Evolutionary conservation across 2,797 vertebrate species (phyloP), one percentile per base, ranked within the genome.

Genomic region (Sparus aurata): DNA sequence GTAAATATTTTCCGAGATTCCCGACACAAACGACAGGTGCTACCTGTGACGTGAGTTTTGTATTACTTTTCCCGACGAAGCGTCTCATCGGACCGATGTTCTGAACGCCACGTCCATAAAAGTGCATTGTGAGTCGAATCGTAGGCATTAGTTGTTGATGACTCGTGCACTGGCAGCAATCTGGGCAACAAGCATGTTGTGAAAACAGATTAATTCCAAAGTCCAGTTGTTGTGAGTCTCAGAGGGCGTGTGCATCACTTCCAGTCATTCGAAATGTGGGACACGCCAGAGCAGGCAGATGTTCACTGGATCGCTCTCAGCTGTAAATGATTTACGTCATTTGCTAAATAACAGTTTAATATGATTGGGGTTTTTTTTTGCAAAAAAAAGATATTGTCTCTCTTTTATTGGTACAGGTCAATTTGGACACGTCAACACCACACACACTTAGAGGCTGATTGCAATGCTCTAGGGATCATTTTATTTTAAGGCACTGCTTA

Each of bases 221-320:
- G 77, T 78, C 49, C 75, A 80, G 22, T 69, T 83, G 69, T 64
- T 75, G 65, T 54, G 64, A 15, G 41, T 76, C 85, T 67, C 73
- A 9, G 34, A 66, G 79, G 86, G 72, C 71, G 73, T 12, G 45
- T 81, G 84, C 79, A 89, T 93, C 85, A 92, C 85, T 93, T 95
- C 92, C 92, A 90, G 87, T 90, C 81, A 92, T 78, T 80, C 5
- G 10, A 63, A 77, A 77, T 65, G 54, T 12, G 13, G 85, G 75
- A 87, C 77, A 70, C 0, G 83, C 69, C 79, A 79, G 75, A 68
- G 63, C 77, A 82, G 15, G 85, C 90, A 89, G 87, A 89, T 90
- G 88, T 92, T 90, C 82, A 34, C 65, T 76, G 43, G 20, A 74
- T 54, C 46, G 8, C 65, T 80, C 17, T 20, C 41, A 67, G 54